A percentile compares a stretch with the other conserved stretches of the same genome.
These are phyloP conservation scores for Copidosoma floridanum DNA, from an alignment of 1,140 invertebrate species.

Conservation along the genomic window DNA sequence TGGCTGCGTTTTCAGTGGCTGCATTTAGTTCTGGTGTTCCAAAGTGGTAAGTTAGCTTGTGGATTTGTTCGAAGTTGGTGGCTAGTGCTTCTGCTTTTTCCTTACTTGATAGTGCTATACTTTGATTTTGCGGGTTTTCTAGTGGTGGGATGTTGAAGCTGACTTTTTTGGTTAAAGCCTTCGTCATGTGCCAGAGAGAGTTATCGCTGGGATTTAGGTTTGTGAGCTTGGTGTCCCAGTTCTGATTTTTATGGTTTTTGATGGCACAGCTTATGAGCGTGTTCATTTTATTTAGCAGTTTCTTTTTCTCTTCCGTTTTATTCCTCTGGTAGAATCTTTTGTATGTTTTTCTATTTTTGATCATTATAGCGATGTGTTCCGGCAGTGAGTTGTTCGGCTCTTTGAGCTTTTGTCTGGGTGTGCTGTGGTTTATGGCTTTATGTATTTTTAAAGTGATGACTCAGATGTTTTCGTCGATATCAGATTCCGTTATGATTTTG, in stretches of 20 bases:
- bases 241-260: slow-evolving; percentile 3
- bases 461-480: too few species aligned
- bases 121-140: neutral
- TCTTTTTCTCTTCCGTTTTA: too few species aligned
- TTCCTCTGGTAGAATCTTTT: slow-evolving; percentile 4
- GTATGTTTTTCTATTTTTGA: slow-evolving; percentile 45
- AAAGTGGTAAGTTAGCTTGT: slow-evolving; percentile 14
- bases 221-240: slow-evolving; percentile 16
- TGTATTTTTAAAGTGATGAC: too few species aligned
- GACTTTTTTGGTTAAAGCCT: slow-evolving; percentile 10
- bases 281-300: neutral
- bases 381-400: too few species aligned
- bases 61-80: slow-evolving; percentile 19
- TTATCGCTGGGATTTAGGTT: slow-evolving; percentile 21
- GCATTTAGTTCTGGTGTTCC: slow-evolving; percentile 2
- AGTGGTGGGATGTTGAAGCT: slow-evolving; percentile 1
- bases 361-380: too few species aligned
- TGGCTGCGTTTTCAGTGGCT: too few species aligned
- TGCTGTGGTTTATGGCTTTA: too few species aligned
- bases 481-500: neutral
- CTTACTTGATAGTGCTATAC: neutral
- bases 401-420: too few species aligned
- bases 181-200: slow-evolving; percentile 21
- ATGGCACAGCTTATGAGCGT: slow-evolving; percentile 4
- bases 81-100: slow-evolving; percentile 27